Evolutionary conservation across 1,140 invertebrate genomes (phyloP), one percentile per base, ranked within the genome.

Genomic region (Drosophila ananassae): DNA sequence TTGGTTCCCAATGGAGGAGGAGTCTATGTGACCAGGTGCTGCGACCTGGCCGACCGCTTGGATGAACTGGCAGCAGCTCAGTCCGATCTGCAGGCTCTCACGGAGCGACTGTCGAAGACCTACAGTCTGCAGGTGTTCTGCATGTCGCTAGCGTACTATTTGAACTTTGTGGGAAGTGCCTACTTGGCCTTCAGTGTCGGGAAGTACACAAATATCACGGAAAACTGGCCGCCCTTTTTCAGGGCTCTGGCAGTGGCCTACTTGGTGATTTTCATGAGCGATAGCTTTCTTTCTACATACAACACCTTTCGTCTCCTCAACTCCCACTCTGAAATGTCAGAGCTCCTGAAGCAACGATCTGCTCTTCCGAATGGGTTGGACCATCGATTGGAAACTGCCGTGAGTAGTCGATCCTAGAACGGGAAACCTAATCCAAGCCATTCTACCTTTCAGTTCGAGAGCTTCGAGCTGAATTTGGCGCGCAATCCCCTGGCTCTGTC

Each of bases 41-140:
- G 80, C 30, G 22, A 7, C 2, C 44, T 84, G n/a, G 76, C 80
- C 2, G 80, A 84, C 59, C 62, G 56, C 2, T 21, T 84, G 21
- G 80, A 84, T 24, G 21, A 13, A 1, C 62, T 84, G 2, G 80
- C 66, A 0, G 2, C 6, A 1, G 24, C 28, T 0, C 80, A 83
- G 1, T 58, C 34, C 1, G 17, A 68, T 0, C 24, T 83, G 1
- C 75, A 79, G 3, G 2, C 5, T 0, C n/a, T 83, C 7, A 5
- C 25, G 1, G 24, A 83, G 2, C 34, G 52, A 0, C 17, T 73
- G 25, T 30, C 48, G 1, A 22, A n/a, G 1, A 73, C 56, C 5
- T 83, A 52, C 13, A 62, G 63, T 1, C 3, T 79, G 1, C 80
- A 79, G 6, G 44, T 61, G 0, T 6, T 72, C 2, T 51, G 67